Evolutionary conservation across 2,797 vertebrate species (phyloP), one percentile per base, ranked within the genome.

Genomic region (Agapornis canus): DNA sequence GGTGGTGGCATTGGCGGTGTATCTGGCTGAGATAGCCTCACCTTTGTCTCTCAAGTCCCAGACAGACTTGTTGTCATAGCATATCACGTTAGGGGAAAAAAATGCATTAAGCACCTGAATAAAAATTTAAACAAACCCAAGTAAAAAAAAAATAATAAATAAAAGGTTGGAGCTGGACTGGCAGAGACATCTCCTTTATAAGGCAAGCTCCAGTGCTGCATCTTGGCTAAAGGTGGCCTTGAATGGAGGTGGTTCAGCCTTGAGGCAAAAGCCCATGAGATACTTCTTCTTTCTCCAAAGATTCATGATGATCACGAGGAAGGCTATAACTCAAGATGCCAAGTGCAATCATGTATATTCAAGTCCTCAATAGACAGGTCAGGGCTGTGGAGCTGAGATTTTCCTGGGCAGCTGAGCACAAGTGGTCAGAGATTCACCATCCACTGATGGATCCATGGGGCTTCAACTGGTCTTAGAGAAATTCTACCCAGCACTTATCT

Each of bases 271-370:
- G 49, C 29, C 59, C 42, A 7, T 0, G 3, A 40, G 69, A 20
- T 17, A 10, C 27, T 16, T 56, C 16, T 32, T 29, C 20, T 10
- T 56, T 3, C 10, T 25, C 49, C 59, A 27, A 8, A 45, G 57
- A 32, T 49, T 37, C 14, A 23, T 35, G 42, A 22, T 0, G 9
- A 63, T 59, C 32, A 13, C 0, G 2, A 15, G 31, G 35, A 65
- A 48, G 31, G 16, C 42, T 25, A 11, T 17, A 48, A 21, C 35
- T 20, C 42, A 17, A 31, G 31, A 11, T 37, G 1, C 29, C 5
- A 60, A 25, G 70, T 2, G 7, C 9, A 10, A n/a, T 3, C 16
- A 2, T 11, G 12, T 13, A 23, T 27, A 57, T 13, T n/a, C 14
- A 10, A 51, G 18, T 18, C 37, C 35, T 23, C 31, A 10, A 42